Evolutionary conservation across 2,797 vertebrate species (phyloP).

Genomic region (Helarctos malayanus): DNA sequence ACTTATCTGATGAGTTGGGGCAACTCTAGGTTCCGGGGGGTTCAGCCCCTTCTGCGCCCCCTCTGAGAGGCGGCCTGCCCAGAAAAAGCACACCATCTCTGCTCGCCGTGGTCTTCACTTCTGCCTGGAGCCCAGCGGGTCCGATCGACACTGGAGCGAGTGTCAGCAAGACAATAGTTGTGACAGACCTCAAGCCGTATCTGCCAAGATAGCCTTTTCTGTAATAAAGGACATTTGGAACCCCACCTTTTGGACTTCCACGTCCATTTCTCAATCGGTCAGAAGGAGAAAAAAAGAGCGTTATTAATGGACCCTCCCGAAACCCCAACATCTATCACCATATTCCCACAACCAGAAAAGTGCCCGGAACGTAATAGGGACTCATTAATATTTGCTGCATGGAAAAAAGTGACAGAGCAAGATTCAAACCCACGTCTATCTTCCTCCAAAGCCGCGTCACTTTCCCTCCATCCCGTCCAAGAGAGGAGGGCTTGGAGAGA

Average conservation of each 20-base stretch:
- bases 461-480: neutral
- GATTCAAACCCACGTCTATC: slow-evolving; percentile 36
- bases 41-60: neutral
- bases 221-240: slow-evolving; percentile 49
- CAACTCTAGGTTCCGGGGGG: neutral
- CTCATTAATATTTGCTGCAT: slow-evolving; percentile 61
- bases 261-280: slow-evolving; percentile 35
- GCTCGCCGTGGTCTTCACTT: neutral
- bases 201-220: slow-evolving; percentile 28
- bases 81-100: neutral
- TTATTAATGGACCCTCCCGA: slow-evolving; percentile 50
- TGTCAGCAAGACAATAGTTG: slow-evolving; percentile 56
- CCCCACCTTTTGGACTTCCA: slow-evolving; percentile 7
- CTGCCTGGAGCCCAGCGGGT: neutral
- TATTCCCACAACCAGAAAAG: slow-evolving; percentile 59
- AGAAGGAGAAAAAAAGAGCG: neutral
- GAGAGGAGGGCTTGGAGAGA: neutral
- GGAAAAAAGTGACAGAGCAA: slow-evolving; percentile 43
- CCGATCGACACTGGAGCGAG: slow-evolving; percentile 26
- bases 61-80: neutral
- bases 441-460: neutral
- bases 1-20: neutral
- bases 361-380: slow-evolving; percentile 19
- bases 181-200: slow-evolving; percentile 59
- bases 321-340: slow-evolving; percentile 58